Evolutionary conservation across 2,113 vertebrate species (phyloP).

Genomic region (Leptosomus discolor): DNA sequence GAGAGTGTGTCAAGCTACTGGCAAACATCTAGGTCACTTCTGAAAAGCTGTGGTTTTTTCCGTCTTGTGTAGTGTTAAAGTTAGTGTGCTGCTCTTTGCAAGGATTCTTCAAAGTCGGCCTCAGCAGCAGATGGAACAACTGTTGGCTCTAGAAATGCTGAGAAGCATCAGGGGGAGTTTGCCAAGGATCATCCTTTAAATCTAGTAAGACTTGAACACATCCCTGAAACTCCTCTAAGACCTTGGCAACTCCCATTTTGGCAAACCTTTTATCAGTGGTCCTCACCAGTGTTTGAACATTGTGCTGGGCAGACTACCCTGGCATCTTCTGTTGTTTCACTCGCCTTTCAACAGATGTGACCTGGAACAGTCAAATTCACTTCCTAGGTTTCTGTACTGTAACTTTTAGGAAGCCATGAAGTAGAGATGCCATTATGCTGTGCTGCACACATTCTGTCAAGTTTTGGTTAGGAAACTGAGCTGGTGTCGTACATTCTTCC

Average conservation of each 20-base stretch:
- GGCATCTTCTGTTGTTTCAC: background rate
- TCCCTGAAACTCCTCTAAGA: conserved; percentile 62
- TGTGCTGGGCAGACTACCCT: conserved; percentile 1
- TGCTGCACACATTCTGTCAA: conserved; percentile 54
- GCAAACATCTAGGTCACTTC: conserved; percentile 52
- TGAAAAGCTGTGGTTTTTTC: conserved; percentile 33
- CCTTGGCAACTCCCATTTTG: conserved; percentile 52
- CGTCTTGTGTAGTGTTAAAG: conserved; percentile 29
- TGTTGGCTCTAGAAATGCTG: conserved; percentile 58
- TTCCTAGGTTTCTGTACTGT: background rate
- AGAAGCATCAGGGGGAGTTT: conserved; percentile 56
- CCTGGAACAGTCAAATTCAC: background rate
- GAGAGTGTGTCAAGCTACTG: conserved; percentile 46
- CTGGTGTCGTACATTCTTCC: conserved; percentile 57
- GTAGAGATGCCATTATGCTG: conserved; percentile 28
- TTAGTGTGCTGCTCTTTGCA: conserved; percentile 56
- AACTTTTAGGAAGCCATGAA: background rate
- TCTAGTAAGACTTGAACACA: conserved; percentile 63
- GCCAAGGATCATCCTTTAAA: conserved; percentile 70
- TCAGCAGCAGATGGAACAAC: conserved; percentile 64
- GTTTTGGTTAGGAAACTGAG: conserved; percentile 55
- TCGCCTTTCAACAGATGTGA: background rate
- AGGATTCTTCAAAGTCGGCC: conserved; percentile 68
- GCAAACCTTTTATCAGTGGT: conserved; percentile 58
- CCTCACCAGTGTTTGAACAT: conserved; percentile 42